These are phyloP conservation scores for Diploptera punctata DNA, from an alignment of 2,888 invertebrate genomes.

Conservation along the genomic window DNA sequence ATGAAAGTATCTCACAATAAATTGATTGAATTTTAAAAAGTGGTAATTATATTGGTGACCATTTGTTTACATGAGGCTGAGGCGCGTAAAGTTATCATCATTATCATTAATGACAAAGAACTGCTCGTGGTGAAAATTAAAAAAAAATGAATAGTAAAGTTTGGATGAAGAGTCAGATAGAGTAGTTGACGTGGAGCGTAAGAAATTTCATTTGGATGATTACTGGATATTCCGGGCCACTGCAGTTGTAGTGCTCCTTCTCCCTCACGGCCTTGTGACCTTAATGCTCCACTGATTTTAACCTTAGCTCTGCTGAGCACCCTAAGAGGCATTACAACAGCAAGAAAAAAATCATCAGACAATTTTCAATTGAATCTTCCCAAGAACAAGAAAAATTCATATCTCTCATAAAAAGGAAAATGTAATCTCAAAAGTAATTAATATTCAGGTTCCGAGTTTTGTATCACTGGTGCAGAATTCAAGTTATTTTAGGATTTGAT, in stretches of 20 bases:
- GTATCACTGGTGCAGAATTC: too few species aligned
- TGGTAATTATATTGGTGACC: too few species aligned
- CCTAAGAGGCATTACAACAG: neutral
- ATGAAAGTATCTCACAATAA: too few species aligned
- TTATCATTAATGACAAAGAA: too few species aligned
- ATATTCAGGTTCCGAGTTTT: neutral
- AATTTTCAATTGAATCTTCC: neutral
- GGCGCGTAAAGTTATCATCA: too few species aligned
- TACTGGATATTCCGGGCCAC: constrained; percentile 27
- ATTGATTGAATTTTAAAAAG: too few species aligned
- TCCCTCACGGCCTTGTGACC: constrained; percentile 16
- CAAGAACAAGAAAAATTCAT: neutral
- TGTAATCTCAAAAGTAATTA: neutral
- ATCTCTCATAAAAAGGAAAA: too few species aligned
- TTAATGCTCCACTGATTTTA: constrained; percentile 18
- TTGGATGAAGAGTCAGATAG: too few species aligned
- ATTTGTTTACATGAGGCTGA: too few species aligned
- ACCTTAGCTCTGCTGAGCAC: neutral
- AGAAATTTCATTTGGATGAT: constrained; percentile 38
- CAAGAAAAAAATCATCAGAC: neutral
- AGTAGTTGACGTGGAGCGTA: constrained; percentile 39
- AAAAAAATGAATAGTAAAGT: too few species aligned
- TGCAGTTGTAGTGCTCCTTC: constrained; percentile 15
- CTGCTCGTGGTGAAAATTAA: too few species aligned
- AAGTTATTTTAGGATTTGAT: too few species aligned